These are phyloP conservation scores for Mormyrus hasselquistii DNA, from an alignment of 2,797 vertebrate species.

Conservation along the genomic window DNA sequence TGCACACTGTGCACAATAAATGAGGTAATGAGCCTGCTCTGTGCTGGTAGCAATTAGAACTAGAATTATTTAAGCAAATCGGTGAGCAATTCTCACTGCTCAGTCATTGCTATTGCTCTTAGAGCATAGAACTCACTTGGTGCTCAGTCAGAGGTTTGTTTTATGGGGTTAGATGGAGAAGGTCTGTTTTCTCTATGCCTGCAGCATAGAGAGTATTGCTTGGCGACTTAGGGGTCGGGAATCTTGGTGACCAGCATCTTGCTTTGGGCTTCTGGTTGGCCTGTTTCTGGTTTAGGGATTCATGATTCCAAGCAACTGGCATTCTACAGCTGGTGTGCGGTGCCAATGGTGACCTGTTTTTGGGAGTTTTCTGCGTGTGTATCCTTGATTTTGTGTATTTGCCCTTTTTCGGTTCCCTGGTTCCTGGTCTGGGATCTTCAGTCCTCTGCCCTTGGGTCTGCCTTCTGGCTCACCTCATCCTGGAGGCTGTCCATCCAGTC, in stretches of 20 bases:
- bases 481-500: neutral
- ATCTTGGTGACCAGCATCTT: neutral
- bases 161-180: neutral
- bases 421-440: neutral
- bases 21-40: neutral
- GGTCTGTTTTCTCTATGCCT: neutral
- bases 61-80: neutral
- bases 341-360: neutral
- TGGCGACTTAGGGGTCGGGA: neutral
- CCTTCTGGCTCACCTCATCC: neutral
- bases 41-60: neutral
- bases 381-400: neutral
- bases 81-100: neutral
- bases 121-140: neutral
- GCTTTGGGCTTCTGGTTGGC: neutral
- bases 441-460: neutral
- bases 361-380: neutral
- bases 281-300: neutral
- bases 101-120: neutral
- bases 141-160: neutral
- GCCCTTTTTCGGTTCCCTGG: neutral
- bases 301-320: neutral
- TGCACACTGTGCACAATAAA: neutral
- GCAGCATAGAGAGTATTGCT: neutral
- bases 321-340: neutral